These are phyloP conservation scores for Brachylomia viminalis DNA, from an alignment of 2,888 invertebrate genomes.

Conservation along the genomic window DNA sequence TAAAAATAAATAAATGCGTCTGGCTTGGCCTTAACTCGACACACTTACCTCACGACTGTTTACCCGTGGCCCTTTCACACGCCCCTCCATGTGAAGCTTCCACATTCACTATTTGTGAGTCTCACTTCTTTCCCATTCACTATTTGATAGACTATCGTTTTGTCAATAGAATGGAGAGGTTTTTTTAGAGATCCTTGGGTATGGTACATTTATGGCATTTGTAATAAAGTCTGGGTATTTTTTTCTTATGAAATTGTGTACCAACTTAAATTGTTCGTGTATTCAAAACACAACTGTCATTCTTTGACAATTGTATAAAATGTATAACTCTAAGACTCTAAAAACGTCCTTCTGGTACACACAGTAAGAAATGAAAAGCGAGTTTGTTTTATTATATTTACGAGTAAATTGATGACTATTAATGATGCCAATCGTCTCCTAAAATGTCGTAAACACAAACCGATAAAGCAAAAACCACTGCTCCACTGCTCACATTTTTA, in stretches of 20 bases:
- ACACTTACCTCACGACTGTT: constrained; percentile 42
- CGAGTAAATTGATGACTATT: no score
- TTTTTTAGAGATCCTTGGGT: background rate
- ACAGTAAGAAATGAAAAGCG: background rate
- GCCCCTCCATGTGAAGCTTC: constrained; percentile 26
- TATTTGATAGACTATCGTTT: constrained; percentile 40
- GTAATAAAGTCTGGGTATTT: background rate
- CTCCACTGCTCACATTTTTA: no score
- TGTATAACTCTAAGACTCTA: background rate
- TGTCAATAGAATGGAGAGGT: constrained; percentile 14
- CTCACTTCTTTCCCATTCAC: constrained; percentile 40
- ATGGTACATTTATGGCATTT: background rate
- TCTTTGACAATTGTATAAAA: no score
- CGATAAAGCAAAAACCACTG: background rate
- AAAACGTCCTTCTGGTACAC: background rate
- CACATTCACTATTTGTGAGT: constrained; percentile 52
- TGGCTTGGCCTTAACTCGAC: constrained; percentile 48
- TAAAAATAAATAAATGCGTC: background rate
- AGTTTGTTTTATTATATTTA: background rate
- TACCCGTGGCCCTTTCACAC: constrained; percentile 43
- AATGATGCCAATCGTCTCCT: background rate
- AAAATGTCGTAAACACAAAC: background rate
- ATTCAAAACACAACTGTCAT: no score
- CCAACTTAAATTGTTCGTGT: no score
- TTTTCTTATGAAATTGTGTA: no score